Evolutionary conservation across 2,797 vertebrate genomes (phyloP), one percentile per base, ranked within the genome.

Genomic region (Channallabes apus): DNA sequence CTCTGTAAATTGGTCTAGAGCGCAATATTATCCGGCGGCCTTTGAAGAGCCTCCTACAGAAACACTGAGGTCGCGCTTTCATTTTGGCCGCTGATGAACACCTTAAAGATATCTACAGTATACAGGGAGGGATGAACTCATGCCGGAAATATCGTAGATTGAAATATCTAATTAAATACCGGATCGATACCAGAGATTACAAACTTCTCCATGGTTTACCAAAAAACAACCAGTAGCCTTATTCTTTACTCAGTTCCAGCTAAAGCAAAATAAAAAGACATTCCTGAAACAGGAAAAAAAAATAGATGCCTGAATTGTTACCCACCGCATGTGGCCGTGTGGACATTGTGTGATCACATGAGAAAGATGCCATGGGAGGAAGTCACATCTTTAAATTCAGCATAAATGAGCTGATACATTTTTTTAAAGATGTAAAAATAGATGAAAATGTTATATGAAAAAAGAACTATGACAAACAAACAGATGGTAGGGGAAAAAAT

Each of bases 1-100:
- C 85, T 85, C 81, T 82, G 83, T 84, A 88, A 88, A 90, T 89
- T 89, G 89, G 87, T 86, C 85, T 88, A 83, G 89, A 89, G 86
- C 86, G 83, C 77, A 88, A 82, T 87, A 89, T 90, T 90, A 89
- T 84, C 84, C 82, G 71, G 72, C 59, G 72, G 83, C 32, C 85
- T 89, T 84, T 87, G 84, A 87, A 89, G 84, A 87, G 85, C 82
- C 82, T 84, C 78, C 79, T 87, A 78, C 80, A 81, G 81, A 88
- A 86, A 88, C 87, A 88, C 85, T 82, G 76, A 69, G 32, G 27
- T 61, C 38, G 14, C 8, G 69, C 82, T 73, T 88, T 90, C 84
- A 85, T 90, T 89, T 87, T 80, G n/a, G 32, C 41, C 27, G 32
- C 32, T 54, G 79, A 61, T 41, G 68, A 75, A 85, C 85, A 61